Conservation (phyloP, 2,888 invertebrate genomes). For the Drosophila quinaria region DNA sequence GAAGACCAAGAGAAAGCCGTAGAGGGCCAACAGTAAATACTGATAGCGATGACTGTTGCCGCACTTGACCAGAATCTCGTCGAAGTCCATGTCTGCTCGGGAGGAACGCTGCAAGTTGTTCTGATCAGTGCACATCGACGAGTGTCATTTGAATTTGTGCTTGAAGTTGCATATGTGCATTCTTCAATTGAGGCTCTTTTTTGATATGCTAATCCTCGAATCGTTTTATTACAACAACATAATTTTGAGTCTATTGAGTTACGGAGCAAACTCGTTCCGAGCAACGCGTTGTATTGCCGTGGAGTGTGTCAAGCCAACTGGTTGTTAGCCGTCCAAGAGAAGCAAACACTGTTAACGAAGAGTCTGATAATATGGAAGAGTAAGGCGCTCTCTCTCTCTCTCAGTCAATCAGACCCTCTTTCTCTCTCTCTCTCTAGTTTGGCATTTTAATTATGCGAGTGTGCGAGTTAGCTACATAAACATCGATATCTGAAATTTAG, state of each 20-base stretch:
- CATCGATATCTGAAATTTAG: slow-evolving; percentile 24
- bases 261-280: slow-evolving; percentile 61
- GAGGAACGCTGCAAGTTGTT: slow-evolving; percentile 15
- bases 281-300: slow-evolving; percentile 31
- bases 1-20: slow-evolving; percentile 86
- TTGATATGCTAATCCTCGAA: slow-evolving; percentile 25
- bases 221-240: slow-evolving; percentile 13
- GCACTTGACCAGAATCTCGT: slow-evolving; percentile 86
- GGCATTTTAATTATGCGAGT: slow-evolving; percentile 39
- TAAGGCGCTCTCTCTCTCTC: not conserved
- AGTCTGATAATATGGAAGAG: not conserved
- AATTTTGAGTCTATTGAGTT: slow-evolving; percentile 27
- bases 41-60: slow-evolving; percentile 87
- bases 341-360: not conserved
- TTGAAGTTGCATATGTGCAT: not conserved
- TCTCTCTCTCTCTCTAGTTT: slow-evolving; percentile 10
- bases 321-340: slow-evolving; percentile 28
- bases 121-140: slow-evolving; percentile 21
- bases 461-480: slow-evolving; percentile 7
- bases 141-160: not conserved
- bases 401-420: not conserved
- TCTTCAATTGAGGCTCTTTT: not conserved
- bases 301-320: slow-evolving; percentile 60
- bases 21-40: slow-evolving; percentile 86
- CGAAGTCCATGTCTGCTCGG: slow-evolving; percentile 83